Percentiles rank a stretch among this genome's conserved stretches.
phyloP scores from a whole-genome alignment of 2,888 invertebrate genomes.

The Pterostichus niger region DNA sequence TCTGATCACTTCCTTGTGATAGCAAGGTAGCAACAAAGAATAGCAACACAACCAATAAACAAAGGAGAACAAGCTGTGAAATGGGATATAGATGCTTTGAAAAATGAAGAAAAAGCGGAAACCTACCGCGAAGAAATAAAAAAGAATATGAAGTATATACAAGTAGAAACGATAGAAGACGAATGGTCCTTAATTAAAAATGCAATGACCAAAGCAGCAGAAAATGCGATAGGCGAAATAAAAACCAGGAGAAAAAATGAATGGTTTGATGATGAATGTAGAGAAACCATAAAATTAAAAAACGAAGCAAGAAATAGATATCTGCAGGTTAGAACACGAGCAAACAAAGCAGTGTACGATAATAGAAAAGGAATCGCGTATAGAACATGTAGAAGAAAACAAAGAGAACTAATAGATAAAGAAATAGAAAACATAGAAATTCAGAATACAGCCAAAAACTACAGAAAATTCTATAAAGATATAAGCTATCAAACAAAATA shows the following conservation, averaged over 20 bases:
- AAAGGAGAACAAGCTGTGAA: background rate
- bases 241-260: constrained; percentile 10
- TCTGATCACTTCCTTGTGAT: background rate
- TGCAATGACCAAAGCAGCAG: background rate
- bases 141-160: background rate
- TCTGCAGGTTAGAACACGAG: background rate
- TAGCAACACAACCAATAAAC: background rate
- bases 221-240: background rate
- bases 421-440: background rate
- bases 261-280: constrained; percentile 35
- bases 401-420: constrained; percentile 10
- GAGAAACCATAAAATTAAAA: background rate
- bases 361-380: background rate
- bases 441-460: background rate
- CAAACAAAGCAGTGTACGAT: background rate
- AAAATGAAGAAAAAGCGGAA: background rate
- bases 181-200: constrained; percentile 4
- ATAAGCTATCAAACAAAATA: background rate
- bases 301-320: background rate
- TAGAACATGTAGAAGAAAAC: background rate
- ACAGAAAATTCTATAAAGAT: constrained; percentile 1
- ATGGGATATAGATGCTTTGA: background rate
- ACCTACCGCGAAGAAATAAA: background rate
- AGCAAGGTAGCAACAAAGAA: background rate
- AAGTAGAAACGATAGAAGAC: background rate